Evolutionary conservation across 2,113 vertebrate genomes (phyloP), one percentile per base, ranked within the genome.

Genomic region (Physeter macrocephalus): DNA sequence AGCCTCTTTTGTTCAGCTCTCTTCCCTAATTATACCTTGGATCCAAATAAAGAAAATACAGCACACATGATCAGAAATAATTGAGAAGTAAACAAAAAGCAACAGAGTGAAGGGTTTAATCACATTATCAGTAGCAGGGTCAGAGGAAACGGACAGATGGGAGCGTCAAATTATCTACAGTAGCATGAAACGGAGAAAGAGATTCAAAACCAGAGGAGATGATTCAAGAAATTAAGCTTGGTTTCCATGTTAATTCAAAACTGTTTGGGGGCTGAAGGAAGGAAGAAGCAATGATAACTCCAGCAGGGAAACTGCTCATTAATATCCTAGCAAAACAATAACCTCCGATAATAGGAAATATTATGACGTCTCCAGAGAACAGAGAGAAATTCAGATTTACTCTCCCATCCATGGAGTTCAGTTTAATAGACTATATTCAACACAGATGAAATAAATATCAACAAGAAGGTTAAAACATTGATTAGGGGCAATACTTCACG

Each of bases 401-500:
- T 92, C 96, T 90, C 71, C 94, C 89, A 80, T 93, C 97, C 96
- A 72, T 39, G 72, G 90, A 92, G 94, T 96, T 95, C 67, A 82
- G 81, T 93, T 98, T 91, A 92, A 82, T 41, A 7, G 72, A 89
- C 92, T 97, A 94, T 94, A 95, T 96, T 92, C 97, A 96, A 97
- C 69, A 91, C 95, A 94, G 61, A 83, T 92, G 93, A 94, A 94
- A 97, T 97, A 98, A 98, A 98, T 96, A 98, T 54, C 96, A 97
- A 98, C 84, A 98, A 95, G 96, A 91, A 98, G 97, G 96, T 97
- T 97, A 89, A 98, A 98, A 97, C 96, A 98, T 74, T 97, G 98
- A 98, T 97, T 94, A 88, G 96, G 94, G 93, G 88, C 97, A 97
- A 96, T 77, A 84, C 85, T 98, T 98, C 81, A 97, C 0, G 1